Evolutionary conservation across 2,797 vertebrate genomes (phyloP), one percentile per base, ranked within the genome.

Genomic region (Macropus fuliginosus): DNA sequence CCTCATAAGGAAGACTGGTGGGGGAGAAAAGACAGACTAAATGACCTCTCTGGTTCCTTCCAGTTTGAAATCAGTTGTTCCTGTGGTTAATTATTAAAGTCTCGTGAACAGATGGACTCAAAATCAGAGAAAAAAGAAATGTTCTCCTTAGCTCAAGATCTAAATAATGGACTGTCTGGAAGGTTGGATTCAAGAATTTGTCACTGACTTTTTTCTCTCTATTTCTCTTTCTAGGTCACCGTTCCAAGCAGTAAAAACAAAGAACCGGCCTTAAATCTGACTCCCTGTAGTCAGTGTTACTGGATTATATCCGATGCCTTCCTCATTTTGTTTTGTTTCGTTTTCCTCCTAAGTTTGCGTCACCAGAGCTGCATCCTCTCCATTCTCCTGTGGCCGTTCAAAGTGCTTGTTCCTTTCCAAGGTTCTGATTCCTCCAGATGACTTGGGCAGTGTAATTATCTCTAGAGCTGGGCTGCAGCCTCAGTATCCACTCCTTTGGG

Each of bases 171-270:
- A 56, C 27, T 93, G 56, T 29, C 74, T 91, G 50, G 91, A 54
- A 95, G 50, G 24, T 11, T 87, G 3, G 94, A 96, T 90, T 11
- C n/a, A 57, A 95, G 1, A 29, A 91, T 95, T 56, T 62, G 59
- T 93, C 8, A 46, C 95, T 96, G 96, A 97, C 92, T 50, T 0
- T 95, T 66, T 96, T 94, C 90, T 92, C 31, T 97, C 92, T 96
- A 90, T 98, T 59, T 98, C 98, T 96, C 55, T 50, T 57, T 94
- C n/a, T 98, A 99, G 99, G 99, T 99, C 99, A 99, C 98, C 99
- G 98, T 99, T 99, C 99, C 98, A 99, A 99, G 98, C 99, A 99
- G 98, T 99, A 99, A 99, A 93, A 96, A 92, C 90, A 92, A 95
- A 94, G 59, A 97, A 95, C 98, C 97, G 96, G 94, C 96, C 97